These are phyloP conservation scores for Masnerella sp. DNA, from an alignment of 2,888 invertebrate species.

Conservation along the genomic window DNA sequence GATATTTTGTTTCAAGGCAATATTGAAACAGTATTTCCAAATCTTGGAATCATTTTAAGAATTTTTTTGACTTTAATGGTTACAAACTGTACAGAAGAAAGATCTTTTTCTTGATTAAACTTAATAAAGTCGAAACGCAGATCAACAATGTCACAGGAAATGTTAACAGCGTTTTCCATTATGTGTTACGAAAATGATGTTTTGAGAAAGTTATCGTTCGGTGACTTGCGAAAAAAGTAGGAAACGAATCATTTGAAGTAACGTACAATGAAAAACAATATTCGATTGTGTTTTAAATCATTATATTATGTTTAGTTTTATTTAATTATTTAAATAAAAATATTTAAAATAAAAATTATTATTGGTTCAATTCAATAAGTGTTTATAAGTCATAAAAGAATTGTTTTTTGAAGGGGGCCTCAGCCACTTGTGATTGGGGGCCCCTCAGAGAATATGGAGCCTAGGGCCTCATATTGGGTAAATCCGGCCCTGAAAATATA, in stretches of 20 bases:
- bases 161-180: conserved; percentile 21
- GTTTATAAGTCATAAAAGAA: background rate
- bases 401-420: background rate
- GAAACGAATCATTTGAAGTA: background rate
- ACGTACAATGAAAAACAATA: background rate
- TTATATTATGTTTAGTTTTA: background rate
- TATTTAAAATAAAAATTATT: background rate
- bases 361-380: too few relatives aligned
- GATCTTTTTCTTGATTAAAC: conserved; percentile 28
- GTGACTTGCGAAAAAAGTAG: too few relatives aligned
- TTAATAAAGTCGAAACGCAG: conserved; percentile 12
- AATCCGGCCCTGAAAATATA: conserved; percentile 7
- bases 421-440: background rate
- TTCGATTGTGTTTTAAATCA: background rate
- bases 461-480: background rate
- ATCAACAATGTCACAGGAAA: conserved; percentile 30
- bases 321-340: background rate
- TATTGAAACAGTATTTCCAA: too few relatives aligned
- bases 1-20: too few relatives aligned
- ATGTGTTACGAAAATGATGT: conserved; percentile 27
- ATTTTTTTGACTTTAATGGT: conserved; percentile 6
- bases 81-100: conserved; percentile 16
- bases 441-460: background rate
- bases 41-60: too few relatives aligned
- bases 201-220: conserved; percentile 7